Percentiles rank a stretch among this genome's conserved stretches.
Conservation (phyloP, 2,797 vertebrate genomes). For the Karalla daura region DNA sequence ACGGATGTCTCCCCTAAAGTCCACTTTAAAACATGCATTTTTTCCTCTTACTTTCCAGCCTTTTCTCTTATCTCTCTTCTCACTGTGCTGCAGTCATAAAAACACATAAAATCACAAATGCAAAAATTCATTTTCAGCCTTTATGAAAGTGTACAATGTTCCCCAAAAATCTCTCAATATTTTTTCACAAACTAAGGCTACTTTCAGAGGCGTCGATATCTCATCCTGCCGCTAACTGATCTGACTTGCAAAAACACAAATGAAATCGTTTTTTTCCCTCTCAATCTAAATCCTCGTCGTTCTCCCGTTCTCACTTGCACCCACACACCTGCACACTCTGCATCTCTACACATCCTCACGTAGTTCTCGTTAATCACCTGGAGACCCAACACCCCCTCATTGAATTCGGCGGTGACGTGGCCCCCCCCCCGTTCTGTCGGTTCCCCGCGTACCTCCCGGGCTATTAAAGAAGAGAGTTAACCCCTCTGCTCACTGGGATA, state of each 20-base stretch:
- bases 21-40: not conserved
- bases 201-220: no score
- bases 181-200: no score
- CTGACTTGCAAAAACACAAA: not conserved
- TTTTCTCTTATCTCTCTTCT: no score
- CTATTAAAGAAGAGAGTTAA: conserved; percentile 53
- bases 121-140: no score
- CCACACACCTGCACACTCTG: conserved; percentile 15
- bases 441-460: conserved; percentile 21
- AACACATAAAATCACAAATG: no score
- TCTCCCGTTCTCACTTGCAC: not conserved
- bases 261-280: not conserved
- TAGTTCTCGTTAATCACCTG: conserved; percentile 43
- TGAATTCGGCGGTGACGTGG: conserved; percentile 33
- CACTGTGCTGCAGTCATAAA: no score
- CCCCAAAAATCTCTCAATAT: no score
- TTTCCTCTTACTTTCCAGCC: not conserved
- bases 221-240: no score
- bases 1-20: conserved; percentile 4
- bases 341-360: conserved; percentile 30
- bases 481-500: conserved; percentile 41
- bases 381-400: conserved; percentile 22
- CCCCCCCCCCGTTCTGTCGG: conserved; percentile 31
- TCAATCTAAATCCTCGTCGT: not conserved
- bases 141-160: no score